phyloP scores from a whole-genome alignment of 1,140 invertebrate genomes.

The Trachymyrmex cornetzi region DNA sequence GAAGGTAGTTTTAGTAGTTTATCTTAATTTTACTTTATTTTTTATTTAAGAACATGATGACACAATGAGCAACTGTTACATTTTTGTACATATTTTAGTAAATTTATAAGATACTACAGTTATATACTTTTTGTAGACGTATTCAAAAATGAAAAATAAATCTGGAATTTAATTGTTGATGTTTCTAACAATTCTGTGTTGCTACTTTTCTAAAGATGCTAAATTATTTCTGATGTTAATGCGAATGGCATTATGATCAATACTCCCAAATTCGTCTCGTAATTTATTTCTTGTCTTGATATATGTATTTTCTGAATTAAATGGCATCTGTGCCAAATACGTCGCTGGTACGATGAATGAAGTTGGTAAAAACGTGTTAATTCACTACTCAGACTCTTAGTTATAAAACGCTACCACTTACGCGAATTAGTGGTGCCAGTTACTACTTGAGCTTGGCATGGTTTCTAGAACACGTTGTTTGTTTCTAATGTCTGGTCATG shows the following conservation, averaged over 20 bases:
- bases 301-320: constrained; percentile 29
- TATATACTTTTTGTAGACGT: not conserved
- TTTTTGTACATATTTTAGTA: not conserved
- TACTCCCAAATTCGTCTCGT: not conserved
- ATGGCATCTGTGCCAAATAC: constrained; percentile 4
- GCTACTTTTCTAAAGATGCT: not conserved
- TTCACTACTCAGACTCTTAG: constrained; percentile 16
- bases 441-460: constrained; percentile 41
- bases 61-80: not conserved
- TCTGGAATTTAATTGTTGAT: not conserved
- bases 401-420: constrained; percentile 3
- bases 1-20: not conserved
- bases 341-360: not conserved
- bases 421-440: constrained; percentile 18
- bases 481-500: not conserved
- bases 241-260: not conserved
- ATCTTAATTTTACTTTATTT: constrained; percentile 20
- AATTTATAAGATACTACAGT: not conserved
- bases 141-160: not conserved
- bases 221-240: not conserved
- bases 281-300: not conserved
- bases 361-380: constrained; percentile 40
- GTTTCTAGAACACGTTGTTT: constrained; percentile 34
- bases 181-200: not conserved
- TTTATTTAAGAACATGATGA: not conserved